Evolutionary conservation across 2,113 vertebrate genomes (phyloP).

Genomic region (Ctenodactylus gundi): DNA sequence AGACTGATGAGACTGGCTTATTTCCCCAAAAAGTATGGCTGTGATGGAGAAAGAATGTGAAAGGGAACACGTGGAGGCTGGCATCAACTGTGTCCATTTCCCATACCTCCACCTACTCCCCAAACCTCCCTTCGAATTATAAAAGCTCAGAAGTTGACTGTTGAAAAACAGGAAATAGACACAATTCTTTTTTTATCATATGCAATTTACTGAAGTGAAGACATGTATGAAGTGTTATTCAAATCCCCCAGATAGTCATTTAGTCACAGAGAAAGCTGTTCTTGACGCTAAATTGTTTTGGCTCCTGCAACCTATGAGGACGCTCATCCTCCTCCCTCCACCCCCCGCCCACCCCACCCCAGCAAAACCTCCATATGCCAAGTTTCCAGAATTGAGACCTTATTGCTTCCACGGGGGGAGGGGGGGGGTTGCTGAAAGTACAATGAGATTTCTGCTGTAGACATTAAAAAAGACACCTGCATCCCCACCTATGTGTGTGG

Average conservation of each 20-base stretch:
- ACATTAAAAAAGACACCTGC: not conserved
- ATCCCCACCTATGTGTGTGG: not conserved
- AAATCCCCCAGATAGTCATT: not conserved
- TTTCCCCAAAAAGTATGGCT: not conserved
- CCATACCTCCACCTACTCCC: no score
- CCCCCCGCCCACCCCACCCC: not conserved
- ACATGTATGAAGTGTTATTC: not conserved
- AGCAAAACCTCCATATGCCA: not conserved
- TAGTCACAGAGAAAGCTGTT: not conserved
- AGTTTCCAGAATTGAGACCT: not conserved
- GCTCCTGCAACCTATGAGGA: not conserved
- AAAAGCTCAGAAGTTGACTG: no score
- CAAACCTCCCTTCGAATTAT: no score
- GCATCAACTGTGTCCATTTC: not conserved
- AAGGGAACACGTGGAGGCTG: not conserved
- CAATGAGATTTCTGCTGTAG: not conserved
- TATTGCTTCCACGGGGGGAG: not conserved
- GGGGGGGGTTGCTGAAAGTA: no score
- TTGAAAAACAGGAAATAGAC: not conserved
- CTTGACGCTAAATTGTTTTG: not conserved
- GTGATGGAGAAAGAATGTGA: not conserved
- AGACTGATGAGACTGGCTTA: not conserved
- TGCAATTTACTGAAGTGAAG: not conserved
- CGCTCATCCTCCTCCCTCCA: not conserved
- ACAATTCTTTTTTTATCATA: no score